Conservation (phyloP, 2,888 invertebrate species). For the Parnassius apollo region DNA sequence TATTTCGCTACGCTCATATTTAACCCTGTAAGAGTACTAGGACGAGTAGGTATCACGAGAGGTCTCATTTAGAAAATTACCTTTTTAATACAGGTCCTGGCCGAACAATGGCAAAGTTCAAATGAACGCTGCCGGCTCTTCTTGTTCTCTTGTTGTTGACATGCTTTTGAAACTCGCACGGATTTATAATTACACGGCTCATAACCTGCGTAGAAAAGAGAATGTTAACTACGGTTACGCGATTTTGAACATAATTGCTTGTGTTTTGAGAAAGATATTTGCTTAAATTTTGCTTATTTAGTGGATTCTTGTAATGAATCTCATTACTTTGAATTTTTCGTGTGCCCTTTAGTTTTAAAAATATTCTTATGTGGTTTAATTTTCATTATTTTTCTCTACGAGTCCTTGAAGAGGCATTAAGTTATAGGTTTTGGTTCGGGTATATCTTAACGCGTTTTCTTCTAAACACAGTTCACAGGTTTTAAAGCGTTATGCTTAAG, state of each 20-base stretch:
- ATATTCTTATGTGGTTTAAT: too few relatives aligned
- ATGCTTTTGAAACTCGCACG: conserved; percentile 16
- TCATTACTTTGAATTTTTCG: not conserved
- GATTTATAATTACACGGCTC: conserved; percentile 19
- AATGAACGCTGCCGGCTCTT: conserved; percentile 35
- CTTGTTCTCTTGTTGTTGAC: conserved; percentile 32
- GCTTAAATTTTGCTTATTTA: not conserved
- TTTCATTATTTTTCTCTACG: too few relatives aligned
- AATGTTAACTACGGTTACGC: conserved; percentile 1
- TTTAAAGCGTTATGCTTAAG: too few relatives aligned
- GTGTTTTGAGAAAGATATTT: conserved; percentile 2
- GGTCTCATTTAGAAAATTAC: conserved; percentile 68
- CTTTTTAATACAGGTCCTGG: conserved; percentile 56
- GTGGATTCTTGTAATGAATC: not conserved
- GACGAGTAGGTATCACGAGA: conserved; percentile 35
- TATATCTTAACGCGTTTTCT: too few relatives aligned
- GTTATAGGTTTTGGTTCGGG: too few relatives aligned
- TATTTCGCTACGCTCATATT: conserved; percentile 32
- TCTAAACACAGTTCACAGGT: too few relatives aligned
- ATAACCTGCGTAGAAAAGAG: conserved; percentile 2
- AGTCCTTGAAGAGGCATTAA: too few relatives aligned
- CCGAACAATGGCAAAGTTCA: conserved; percentile 36
- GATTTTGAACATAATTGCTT: conserved; percentile 3
- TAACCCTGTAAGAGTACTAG: conserved; percentile 37
- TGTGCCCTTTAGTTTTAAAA: not conserved